Evolutionary conservation across 2,113 vertebrate genomes (phyloP), one percentile per base, ranked within the genome.

Genomic region (Puffinus mauretanicus): DNA sequence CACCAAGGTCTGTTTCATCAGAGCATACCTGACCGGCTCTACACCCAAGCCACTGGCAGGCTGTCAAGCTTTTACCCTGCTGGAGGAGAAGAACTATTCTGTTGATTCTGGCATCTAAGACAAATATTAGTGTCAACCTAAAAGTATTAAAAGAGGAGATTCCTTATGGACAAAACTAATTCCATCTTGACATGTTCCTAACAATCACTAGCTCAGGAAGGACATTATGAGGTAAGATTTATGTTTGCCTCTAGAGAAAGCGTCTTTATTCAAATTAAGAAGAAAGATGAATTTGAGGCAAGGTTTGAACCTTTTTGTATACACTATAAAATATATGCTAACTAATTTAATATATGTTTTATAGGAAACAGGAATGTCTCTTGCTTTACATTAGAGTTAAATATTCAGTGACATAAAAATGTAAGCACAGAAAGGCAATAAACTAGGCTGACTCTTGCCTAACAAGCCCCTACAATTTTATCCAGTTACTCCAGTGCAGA

Each of bases 61-160:
- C 32, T 92, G n/a, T 81, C 76, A 90, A 66, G 44, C 12, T 83
- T 88, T 77, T 77, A 66, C 42, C n/a, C 60, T 24, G 29, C 16
- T 72, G 61, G 57, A 66, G 34, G 16, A 82, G 42, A 66, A 93
- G n/a, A 92, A 73, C 22, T 88, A 2, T 70, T 90, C 54, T 88
- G 76, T 90, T 93, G 67, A 44, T 86, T 88, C 67, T 90, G 88
- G 42, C 76, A 64, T 62, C 60, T 83, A 77, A 88, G 19, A 11
- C 42, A 94, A 88, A 54, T 91, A 89, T 64, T 69, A 81, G 17
- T 81, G 72, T 96, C 51, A 88, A 24, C 16, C 29, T 88, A 38
- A 36, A 93, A 64, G 42, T 77, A 81, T 96, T 88, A 83, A 92
- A 94, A 71, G 10, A 86, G 82, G 54, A 89, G 42, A 91, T 60